phyloP scores from a whole-genome alignment of 2,113 vertebrate species.

The Bos taurus region DNA sequence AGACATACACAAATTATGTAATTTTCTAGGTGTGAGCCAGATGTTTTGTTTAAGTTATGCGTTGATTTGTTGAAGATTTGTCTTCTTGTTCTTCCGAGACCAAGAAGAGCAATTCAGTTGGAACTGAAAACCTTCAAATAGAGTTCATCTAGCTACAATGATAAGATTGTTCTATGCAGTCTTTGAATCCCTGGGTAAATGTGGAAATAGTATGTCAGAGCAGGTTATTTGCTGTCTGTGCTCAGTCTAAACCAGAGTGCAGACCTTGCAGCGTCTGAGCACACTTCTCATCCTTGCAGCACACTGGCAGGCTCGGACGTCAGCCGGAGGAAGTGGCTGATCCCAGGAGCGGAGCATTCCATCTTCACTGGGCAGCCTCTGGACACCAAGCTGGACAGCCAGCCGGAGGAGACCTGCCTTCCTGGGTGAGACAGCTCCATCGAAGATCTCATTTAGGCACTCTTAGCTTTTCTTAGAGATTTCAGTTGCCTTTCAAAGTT shows the following conservation, averaged over 20 bases:
- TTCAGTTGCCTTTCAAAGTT: neutral
- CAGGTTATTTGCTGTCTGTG: neutral
- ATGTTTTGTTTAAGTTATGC: neutral
- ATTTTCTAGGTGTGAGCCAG: neutral
- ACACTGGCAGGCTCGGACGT: slow-evolving; percentile 81
- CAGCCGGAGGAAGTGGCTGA: slow-evolving; percentile 82
- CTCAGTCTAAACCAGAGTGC: neutral
- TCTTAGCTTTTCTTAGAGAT: neutral
- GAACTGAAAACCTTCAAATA: neutral
- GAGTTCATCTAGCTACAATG: neutral
- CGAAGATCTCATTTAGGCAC: neutral
- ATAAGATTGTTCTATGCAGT: neutral
- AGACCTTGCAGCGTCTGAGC: neutral
- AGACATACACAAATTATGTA: neutral
- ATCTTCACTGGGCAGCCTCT: slow-evolving; percentile 84
- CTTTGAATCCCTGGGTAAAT: neutral
- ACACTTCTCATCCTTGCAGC: slow-evolving; percentile 75
- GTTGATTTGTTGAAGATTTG: neutral
- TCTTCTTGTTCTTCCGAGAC: neutral
- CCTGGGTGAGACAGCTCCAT: slow-evolving; percentile 68
- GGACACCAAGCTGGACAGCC: slow-evolving; percentile 64
- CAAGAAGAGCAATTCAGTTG: neutral
- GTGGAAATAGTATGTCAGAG: neutral
- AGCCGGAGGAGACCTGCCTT: slow-evolving; percentile 52
- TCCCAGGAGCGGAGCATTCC: slow-evolving; percentile 82